Evolutionary conservation across 2,888 invertebrate species (phyloP), one percentile per base, ranked within the genome.

Genomic region (Ormyrus labotus): DNA sequence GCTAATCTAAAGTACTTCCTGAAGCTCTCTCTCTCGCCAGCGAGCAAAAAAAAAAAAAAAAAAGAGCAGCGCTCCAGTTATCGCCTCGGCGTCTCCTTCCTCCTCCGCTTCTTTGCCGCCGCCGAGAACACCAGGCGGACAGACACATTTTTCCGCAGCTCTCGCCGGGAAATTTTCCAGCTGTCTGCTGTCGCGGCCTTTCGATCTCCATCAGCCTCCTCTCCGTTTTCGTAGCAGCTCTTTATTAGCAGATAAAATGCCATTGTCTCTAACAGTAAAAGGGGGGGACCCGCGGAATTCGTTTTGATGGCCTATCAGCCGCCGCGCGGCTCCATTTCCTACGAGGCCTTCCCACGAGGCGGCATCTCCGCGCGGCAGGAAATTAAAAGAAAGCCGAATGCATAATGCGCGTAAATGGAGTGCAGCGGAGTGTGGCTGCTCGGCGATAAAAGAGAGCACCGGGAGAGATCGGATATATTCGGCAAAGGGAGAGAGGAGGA

Each of bases 1-100:
- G 50, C 81, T 81, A 77, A 80, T 81, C 77, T 81, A 81, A 81
- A 76, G 81, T 68, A 81, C 81, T 81, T 81, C 81, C 77, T 64
- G 68, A 80, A 64, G 79, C 19, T 34, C 34, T 34, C 34, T 34
- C 34, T 34, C 34, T 34, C 34, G 34, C 34, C 0, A 34, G 19
- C 2, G 47, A 19, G 65, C 2, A 8, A 19, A 13, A 0, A 0
- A 34, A 51, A 55, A 60, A 70, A 80, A 65, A 61, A 13, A 51
- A 50, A 11, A 7, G 13, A 19, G 19, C 11, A 7, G n/a, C 65
- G 34, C 58, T 65, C 50, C 64, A 63, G 51, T 65, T 71, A 71
- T 71, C 70, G 55, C 57, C 34, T 57, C 64, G n/a, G 7, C 19
- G 10, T 76, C 58, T 51, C 55, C 7, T 34, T 45, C 55, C 53